A percentile compares a stretch with the other conserved stretches of the same genome.
Conservation (phyloP, 2,113 vertebrate species). For the Noturus placidus region DNA sequence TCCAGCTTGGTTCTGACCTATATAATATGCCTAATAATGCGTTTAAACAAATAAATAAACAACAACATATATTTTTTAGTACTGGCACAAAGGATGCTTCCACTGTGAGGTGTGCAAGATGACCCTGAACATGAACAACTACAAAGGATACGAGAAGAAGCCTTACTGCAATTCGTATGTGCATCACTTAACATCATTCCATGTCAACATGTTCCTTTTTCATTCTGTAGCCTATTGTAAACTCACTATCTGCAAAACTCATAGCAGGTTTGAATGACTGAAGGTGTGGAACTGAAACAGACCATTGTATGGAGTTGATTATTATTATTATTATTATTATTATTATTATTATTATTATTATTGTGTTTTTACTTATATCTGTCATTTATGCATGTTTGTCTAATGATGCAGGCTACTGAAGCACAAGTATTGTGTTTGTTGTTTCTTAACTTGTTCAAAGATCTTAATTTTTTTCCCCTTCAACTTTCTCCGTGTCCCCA, state of each 20-base stretch:
- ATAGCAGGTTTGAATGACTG: not conserved
- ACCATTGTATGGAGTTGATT: not conserved
- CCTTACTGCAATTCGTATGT: conserved; percentile 97
- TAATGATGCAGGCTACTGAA: too few relatives aligned
- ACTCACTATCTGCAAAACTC: not conserved
- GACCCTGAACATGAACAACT: conserved; percentile 71
- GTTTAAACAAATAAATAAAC: not conserved
- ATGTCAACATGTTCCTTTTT: not conserved
- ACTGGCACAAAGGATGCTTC: conserved; percentile 99
- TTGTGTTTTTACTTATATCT: too few relatives aligned
- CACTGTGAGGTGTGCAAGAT: conserved; percentile 98
- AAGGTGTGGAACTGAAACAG: not conserved
- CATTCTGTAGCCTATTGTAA: not conserved
- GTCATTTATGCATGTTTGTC: not conserved
- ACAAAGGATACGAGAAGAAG: conserved; percentile 97
- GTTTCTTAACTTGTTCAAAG: not conserved
- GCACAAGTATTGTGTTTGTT: not conserved
- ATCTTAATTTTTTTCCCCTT: not conserved
- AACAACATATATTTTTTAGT: conserved; percentile 72
- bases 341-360: too few relatives aligned
- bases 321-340: too few relatives aligned
- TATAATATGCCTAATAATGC: not conserved
- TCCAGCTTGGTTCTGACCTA: not conserved
- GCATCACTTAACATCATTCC: not conserved
- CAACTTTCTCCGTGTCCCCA: not conserved